Evolutionary conservation across 2,888 invertebrate species (phyloP).

Genomic region (Xylocampa areola): DNA sequence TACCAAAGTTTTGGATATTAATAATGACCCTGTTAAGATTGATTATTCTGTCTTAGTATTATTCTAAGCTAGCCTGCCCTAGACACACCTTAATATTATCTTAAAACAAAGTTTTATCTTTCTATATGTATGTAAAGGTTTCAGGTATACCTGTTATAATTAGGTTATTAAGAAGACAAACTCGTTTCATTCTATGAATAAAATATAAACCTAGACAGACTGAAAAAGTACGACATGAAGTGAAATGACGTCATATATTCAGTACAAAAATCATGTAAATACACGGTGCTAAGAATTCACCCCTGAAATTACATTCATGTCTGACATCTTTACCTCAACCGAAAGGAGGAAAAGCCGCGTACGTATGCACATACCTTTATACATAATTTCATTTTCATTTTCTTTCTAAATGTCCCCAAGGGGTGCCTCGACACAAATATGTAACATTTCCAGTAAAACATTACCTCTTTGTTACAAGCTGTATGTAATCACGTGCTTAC

Average conservation of each 20-base stretch:
- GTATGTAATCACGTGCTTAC: slow-evolving; percentile 75
- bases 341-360: slow-evolving; percentile 21
- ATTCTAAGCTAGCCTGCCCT: slow-evolving; percentile 10
- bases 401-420: slow-evolving; percentile 28
- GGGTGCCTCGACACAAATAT: slow-evolving; percentile 41
- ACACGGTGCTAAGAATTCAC: slow-evolving; percentile 32
- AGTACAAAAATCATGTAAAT: slow-evolving; percentile 32
- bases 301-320: slow-evolving; percentile 45
- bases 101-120: not conserved
- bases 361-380: slow-evolving; percentile 14
- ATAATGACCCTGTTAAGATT: slow-evolving; percentile 20
- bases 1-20: slow-evolving; percentile 17
- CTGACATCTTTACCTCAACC: slow-evolving; percentile 18
- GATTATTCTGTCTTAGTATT: slow-evolving; percentile 16
- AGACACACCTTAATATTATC: not conserved
- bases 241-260: slow-evolving; percentile 10
- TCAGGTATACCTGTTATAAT: too few species aligned
- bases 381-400: slow-evolving; percentile 29
- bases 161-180: too few species aligned
- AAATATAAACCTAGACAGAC: too few species aligned
- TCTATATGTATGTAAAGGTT: not conserved
- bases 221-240: not conserved
- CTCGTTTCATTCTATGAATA: too few species aligned
- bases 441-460: slow-evolving; percentile 54
- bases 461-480: slow-evolving; percentile 56